Percentiles rank a stretch among this genome's conserved stretches.
phyloP scores from a whole-genome alignment of 1,140 invertebrate species.

The Drosophila lacteicornis region DNA sequence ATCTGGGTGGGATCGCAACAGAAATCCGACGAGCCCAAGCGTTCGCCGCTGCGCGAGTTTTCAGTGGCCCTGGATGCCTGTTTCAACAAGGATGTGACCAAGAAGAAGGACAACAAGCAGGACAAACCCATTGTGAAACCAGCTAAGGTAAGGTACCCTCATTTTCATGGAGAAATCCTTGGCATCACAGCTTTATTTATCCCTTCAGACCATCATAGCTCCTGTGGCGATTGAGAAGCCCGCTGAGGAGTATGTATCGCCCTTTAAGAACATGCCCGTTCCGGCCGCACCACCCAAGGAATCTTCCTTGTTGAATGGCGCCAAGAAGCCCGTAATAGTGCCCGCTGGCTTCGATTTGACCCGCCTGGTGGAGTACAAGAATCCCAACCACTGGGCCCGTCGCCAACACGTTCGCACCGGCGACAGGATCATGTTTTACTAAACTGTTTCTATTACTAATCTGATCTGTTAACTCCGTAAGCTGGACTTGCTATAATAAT shows the following conservation, averaged over 20 bases:
- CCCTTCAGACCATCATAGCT: neutral
- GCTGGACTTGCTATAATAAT: conserved; percentile 25
- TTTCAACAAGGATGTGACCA: conserved; percentile 8
- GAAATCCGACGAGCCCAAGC: neutral
- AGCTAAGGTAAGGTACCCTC: neutral
- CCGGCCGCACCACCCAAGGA: neutral
- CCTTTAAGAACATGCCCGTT: conserved; percentile 21
- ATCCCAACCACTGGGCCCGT: conserved; percentile 61
- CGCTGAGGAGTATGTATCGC: conserved; percentile 44
- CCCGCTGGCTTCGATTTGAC: conserved; percentile 57
- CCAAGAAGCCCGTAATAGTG: conserved; percentile 15
- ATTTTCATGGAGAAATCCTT: rapidly evolving
- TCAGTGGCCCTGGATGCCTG: conserved; percentile 39
- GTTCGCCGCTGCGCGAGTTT: conserved; percentile 29
- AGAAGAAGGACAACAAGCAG: neutral
- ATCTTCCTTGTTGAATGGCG: neutral
- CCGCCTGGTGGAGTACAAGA: conserved; percentile 26
- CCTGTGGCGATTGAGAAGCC: neutral
- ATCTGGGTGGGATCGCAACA: conserved; percentile 57
- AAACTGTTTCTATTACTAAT: neutral
- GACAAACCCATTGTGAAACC: neutral
- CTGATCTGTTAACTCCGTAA: conserved; percentile 2
- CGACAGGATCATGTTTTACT: neutral
- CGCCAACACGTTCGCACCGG: conserved; percentile 35
- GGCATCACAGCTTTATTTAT: neutral